phyloP scores from a whole-genome alignment of 2,113 vertebrate genomes.

The Sigmodon hispidus region DNA sequence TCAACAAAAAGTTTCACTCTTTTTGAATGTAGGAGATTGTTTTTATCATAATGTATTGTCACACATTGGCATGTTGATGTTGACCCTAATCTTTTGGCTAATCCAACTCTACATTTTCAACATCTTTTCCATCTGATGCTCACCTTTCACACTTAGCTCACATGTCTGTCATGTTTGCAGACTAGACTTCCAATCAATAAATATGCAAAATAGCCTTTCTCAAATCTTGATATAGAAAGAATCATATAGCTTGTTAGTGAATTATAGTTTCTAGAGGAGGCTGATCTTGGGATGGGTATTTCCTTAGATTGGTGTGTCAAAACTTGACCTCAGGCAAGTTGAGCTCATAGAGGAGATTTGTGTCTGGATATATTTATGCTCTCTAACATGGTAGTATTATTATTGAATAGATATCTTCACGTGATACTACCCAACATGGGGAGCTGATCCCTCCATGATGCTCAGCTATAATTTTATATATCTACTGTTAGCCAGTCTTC shows the following conservation, averaged over 20 bases:
- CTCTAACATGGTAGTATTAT: not conserved
- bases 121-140: not conserved
- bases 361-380: not conserved
- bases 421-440: not conserved
- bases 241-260: not conserved
- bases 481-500: not conserved
- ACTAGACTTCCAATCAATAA: not conserved
- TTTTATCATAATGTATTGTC: not conserved
- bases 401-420: not conserved
- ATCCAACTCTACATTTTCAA: not conserved
- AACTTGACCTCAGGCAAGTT: not conserved
- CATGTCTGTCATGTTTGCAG: not conserved
- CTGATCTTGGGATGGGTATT: not conserved
- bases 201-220: not conserved
- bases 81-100: not conserved
- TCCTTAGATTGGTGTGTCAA: not conserved
- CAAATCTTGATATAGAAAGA: constrained; percentile 14
- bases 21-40: not conserved
- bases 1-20: not conserved
- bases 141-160: not conserved
- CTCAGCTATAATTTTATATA: not conserved
- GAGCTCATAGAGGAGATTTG: not conserved
- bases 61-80: not conserved
- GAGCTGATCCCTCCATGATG: not conserved
- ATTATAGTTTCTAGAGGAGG: not conserved